These are phyloP conservation scores for Athalia circularis DNA, from an alignment of 2,888 invertebrate species.

Conservation along the genomic window DNA sequence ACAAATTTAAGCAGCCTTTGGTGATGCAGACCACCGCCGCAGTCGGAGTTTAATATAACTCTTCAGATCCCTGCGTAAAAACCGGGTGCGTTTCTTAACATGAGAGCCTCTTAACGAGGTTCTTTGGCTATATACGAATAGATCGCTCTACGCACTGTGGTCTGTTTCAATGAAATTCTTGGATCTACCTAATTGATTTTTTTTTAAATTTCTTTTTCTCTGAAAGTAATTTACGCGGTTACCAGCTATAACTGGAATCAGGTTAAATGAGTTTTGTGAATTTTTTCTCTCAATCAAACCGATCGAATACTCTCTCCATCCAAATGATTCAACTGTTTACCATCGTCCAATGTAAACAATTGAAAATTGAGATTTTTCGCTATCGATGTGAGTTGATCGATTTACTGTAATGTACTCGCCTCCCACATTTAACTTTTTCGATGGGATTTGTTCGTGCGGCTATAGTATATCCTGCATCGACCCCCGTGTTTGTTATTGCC, in stretches of 20 bases:
- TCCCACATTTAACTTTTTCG: neutral
- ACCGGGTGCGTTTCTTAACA: constrained; percentile 6
- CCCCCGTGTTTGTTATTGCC: constrained; percentile 25
- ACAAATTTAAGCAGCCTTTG: constrained; percentile 26
- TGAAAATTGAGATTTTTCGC: constrained; percentile 1
- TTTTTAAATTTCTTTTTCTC: neutral
- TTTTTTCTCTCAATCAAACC: constrained; percentile 36
- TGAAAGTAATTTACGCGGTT: constrained; percentile 48
- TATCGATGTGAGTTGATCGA: constrained; percentile 25
- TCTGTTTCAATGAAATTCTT: constrained; percentile 38
- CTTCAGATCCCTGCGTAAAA: constrained; percentile 29
- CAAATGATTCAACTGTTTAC: constrained; percentile 19
- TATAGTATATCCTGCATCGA: neutral
- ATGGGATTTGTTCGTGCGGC: neutral
- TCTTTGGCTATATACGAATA: constrained; percentile 4
- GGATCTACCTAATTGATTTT: constrained; percentile 15
- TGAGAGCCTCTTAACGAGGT: constrained; percentile 12
- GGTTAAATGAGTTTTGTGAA: constrained; percentile 35
- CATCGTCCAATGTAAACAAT: neutral
- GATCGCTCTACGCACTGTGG: constrained; percentile 23
- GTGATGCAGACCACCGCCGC: neutral
- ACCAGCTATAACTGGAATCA: constrained; percentile 1
- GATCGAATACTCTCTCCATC: constrained; percentile 4
- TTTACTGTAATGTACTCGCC: neutral
- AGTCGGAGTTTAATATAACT: constrained; percentile 29